These are phyloP conservation scores for Caenorhabditis doughertyi DNA, from an alignment of 2,888 invertebrate genomes.

Conservation along the genomic window DNA sequence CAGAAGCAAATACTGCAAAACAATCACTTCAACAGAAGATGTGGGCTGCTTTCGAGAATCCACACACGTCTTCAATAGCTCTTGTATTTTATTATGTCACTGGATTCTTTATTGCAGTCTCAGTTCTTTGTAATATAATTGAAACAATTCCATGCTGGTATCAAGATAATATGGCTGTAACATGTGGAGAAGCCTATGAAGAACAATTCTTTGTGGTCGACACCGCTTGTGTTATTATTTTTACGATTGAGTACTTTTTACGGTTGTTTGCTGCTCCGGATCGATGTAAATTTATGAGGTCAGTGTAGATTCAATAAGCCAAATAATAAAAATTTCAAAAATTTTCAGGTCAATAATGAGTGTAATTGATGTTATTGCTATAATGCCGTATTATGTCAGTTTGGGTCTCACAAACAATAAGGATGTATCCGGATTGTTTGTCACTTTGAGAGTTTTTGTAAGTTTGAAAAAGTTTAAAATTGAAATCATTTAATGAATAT, in stretches of 20 bases:
- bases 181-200: slow-evolving; percentile 98
- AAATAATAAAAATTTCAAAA: not conserved
- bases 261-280: slow-evolving; percentile 97
- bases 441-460: slow-evolving; percentile 95
- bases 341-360: slow-evolving; percentile 94
- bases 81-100: slow-evolving; percentile 99
- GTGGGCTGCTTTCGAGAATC: slow-evolving; percentile 99
- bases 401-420: slow-evolving; percentile 88
- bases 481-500: not conserved
- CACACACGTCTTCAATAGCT: slow-evolving; percentile 98
- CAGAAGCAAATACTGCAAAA: slow-evolving; percentile 76
- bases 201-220: slow-evolving; percentile 91
- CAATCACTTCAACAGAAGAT: slow-evolving; percentile 85
- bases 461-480: slow-evolving; percentile 43
- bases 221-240: slow-evolving; percentile 99
- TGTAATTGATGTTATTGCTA: slow-evolving; percentile 99
- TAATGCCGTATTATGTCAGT: slow-evolving; percentile 98
- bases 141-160: slow-evolving; percentile 86
- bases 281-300: slow-evolving; percentile 80
- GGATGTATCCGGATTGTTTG: slow-evolving; percentile 94
- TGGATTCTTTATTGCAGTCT: slow-evolving; percentile 96
- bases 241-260: slow-evolving; percentile 97
- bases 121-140: slow-evolving; percentile 98
- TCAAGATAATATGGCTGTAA: slow-evolving; percentile 83
- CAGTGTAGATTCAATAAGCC: not conserved